These are phyloP conservation scores for Callipepla californica DNA, from an alignment of 2,113 vertebrate species.

Conservation along the genomic window DNA sequence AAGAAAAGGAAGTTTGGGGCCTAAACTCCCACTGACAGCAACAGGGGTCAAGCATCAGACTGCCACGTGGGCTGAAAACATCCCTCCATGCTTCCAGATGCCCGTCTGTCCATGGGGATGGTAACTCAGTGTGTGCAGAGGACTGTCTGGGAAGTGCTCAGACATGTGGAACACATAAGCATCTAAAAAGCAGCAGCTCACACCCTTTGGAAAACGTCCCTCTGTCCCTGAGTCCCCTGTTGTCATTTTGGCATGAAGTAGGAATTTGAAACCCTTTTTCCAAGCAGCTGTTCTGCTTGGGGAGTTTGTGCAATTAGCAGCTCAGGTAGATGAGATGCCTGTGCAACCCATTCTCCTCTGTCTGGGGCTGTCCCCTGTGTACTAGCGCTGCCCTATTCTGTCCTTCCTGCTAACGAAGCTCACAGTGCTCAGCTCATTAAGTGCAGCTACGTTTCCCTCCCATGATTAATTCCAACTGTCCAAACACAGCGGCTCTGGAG, in stretches of 20 bases:
- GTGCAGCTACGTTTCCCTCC: background rate
- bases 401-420: conserved; percentile 3
- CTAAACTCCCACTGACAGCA: conserved; percentile 38
- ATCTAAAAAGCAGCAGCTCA: conserved; percentile 10
- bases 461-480: conserved; percentile 61
- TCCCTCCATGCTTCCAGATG: background rate
- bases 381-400: background rate
- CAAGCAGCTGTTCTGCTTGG: background rate
- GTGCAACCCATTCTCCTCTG: background rate
- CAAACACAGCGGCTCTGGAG: conserved; percentile 45
- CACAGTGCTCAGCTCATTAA: background rate
- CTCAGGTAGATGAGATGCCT: background rate
- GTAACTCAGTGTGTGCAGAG: background rate
- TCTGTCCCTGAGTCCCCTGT: background rate
- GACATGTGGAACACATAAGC: conserved; percentile 32
- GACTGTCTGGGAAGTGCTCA: background rate
- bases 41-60: conserved; percentile 23
- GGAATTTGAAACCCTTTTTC: background rate
- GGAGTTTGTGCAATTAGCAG: background rate
- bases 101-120: rapidly evolving
- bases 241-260: background rate
- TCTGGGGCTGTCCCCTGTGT: background rate
- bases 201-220: conserved; percentile 28
- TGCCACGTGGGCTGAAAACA: background rate
- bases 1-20: conserved; percentile 24